Conservation (phyloP, 1,140 invertebrate species). For the Aphaenogaster rudis region DNA sequence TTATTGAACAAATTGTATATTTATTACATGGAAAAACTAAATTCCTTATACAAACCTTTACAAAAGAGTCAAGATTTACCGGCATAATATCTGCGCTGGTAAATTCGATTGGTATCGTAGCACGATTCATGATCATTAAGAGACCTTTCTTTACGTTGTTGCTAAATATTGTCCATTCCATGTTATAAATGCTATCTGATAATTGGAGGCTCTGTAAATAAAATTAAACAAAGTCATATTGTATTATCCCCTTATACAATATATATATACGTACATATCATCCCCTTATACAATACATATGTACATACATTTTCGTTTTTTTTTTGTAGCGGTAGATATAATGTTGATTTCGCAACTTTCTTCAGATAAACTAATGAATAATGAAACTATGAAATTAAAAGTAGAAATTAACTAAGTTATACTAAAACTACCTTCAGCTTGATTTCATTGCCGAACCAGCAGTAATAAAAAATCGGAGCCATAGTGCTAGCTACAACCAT, state of each 20-base stretch:
- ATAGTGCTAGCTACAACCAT: conserved; percentile 53
- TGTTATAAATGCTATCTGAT: conserved; percentile 39
- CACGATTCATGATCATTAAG: conserved; percentile 60
- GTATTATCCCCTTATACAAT: not conserved
- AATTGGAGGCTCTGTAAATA: conserved; percentile 43
- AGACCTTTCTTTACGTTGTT: conserved; percentile 28
- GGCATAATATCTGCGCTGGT: conserved; percentile 25
- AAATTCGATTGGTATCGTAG: conserved; percentile 59
- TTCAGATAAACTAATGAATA: not conserved
- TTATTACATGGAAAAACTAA: not conserved
- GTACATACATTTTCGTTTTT: not conserved
- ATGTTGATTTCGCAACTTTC: not conserved
- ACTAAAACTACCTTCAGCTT: conserved; percentile 67
- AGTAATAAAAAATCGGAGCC: conserved; percentile 86
- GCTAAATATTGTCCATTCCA: conserved; percentile 39
- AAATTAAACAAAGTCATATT: not conserved
- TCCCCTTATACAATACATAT: not conserved
- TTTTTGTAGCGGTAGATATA: not conserved
- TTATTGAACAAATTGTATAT: not conserved
- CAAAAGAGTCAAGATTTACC: conserved; percentile 62
- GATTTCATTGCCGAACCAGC: conserved; percentile 88
- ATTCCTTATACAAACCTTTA: conserved; percentile 49
- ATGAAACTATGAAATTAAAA: not conserved
- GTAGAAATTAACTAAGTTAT: not conserved
- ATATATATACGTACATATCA: not conserved